Conservation (phyloP, 2,888 invertebrate species). For the Drosophila rubida region DNA sequence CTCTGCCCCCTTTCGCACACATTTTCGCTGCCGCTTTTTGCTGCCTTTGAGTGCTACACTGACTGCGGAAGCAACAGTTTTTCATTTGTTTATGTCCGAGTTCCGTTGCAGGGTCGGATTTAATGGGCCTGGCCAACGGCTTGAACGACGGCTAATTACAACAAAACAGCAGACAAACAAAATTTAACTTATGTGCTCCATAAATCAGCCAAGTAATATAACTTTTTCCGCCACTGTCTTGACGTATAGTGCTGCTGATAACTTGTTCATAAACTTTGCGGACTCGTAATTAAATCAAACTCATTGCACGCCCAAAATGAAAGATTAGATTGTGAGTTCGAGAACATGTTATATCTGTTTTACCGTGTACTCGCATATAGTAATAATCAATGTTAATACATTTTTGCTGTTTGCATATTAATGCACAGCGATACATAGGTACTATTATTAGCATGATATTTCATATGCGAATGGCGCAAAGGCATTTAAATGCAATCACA, state of each 20-base stretch:
- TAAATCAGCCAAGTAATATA: slow-evolving; percentile 69
- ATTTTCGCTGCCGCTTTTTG: slow-evolving; percentile 3
- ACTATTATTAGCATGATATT: neutral
- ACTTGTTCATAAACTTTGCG: slow-evolving; percentile 39
- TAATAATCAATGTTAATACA: no score
- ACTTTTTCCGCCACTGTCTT: slow-evolving; percentile 55
- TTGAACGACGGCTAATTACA: slow-evolving; percentile 76
- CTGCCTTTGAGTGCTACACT: slow-evolving; percentile 19
- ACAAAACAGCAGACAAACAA: slow-evolving; percentile 71
- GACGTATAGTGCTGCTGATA: slow-evolving; percentile 29
- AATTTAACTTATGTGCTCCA: slow-evolving; percentile 79
- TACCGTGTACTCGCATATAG: no score
- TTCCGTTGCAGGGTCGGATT: slow-evolving; percentile 56
- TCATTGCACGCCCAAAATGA: neutral
- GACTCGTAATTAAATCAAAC: slow-evolving; percentile 29
- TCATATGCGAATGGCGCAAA: neutral
- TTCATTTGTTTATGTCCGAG: slow-evolving; percentile 62
- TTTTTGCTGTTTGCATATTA: no score
- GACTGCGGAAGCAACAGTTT: slow-evolving; percentile 79
- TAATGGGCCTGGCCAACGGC: slow-evolving; percentile 73
- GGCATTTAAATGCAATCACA: slow-evolving; percentile 22
- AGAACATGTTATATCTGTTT: no score
- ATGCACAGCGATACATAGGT: neutral
- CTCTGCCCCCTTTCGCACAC: neutral
- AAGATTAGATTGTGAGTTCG: neutral